Evolutionary conservation across 2,113 vertebrate genomes (phyloP).

Genomic region (Vanacampus margaritifer): DNA sequence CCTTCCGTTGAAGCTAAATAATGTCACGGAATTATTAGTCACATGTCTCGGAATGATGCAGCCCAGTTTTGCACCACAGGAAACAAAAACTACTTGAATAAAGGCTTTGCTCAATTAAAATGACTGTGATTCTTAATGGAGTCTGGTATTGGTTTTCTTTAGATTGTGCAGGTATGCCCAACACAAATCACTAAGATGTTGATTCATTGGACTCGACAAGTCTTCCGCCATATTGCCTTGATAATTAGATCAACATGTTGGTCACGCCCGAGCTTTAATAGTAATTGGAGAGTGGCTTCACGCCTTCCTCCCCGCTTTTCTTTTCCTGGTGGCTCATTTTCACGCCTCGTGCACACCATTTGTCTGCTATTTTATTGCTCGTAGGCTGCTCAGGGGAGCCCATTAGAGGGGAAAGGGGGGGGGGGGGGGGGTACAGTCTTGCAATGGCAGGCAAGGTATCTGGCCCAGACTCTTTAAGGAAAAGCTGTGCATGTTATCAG

Average conservation of each 20-base stretch:
- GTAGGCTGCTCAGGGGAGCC: slow-evolving; percentile 14
- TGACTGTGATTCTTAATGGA: background rate
- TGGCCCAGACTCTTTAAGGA: slow-evolving; percentile 1
- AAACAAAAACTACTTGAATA: background rate
- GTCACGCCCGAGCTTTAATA: slow-evolving; percentile 1
- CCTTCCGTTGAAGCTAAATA: too few species aligned
- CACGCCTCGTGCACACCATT: slow-evolving; percentile 25
- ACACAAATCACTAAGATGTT: background rate
- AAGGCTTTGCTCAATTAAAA: background rate
- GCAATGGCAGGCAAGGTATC: background rate
- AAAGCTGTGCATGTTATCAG: slow-evolving; percentile 20
- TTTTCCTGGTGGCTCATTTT: slow-evolving; percentile 27
- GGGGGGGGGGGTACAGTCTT: background rate
- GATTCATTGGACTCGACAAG: background rate
- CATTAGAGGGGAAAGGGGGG: background rate
- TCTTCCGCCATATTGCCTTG: slow-evolving; percentile 8
- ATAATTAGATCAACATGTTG: slow-evolving; percentile 4
- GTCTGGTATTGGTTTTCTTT: background rate
- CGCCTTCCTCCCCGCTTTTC: background rate
- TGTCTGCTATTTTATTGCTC: slow-evolving; percentile 35
- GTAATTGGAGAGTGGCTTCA: background rate
- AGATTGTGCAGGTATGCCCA: background rate
- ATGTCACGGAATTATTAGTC: background rate
- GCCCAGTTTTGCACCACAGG: background rate
- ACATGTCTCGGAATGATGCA: background rate